phyloP scores from a whole-genome alignment of 2,113 vertebrate species.

The Lepisosteus osseus region DNA sequence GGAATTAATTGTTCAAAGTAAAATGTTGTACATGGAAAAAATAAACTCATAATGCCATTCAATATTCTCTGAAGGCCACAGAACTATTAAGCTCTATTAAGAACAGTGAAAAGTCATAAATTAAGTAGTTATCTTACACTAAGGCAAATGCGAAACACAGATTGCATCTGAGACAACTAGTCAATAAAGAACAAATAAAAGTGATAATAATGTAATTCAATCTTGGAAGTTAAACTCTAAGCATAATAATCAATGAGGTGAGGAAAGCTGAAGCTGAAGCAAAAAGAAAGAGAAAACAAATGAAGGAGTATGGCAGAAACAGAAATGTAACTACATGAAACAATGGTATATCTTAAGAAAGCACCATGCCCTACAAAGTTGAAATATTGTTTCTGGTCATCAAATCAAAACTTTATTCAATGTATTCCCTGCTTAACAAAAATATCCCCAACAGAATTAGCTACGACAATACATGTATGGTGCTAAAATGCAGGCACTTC shows the following conservation, averaged over 20 bases:
- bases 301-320: not conserved
- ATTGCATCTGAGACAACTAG: not conserved
- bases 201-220: not conserved
- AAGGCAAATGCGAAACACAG: not conserved
- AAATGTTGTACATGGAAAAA: not conserved
- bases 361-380: not conserved
- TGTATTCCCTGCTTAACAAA: too few relatives aligned
- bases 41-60: too few relatives aligned
- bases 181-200: slow-evolving; percentile 2
- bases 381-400: not conserved
- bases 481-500: too few relatives aligned
- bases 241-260: not conserved
- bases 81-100: not conserved
- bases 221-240: not conserved
- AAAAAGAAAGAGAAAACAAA: not conserved
- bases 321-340: not conserved
- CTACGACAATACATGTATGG: too few relatives aligned
- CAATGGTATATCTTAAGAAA: not conserved
- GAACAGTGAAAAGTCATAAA: not conserved
- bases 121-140: not conserved
- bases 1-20: too few relatives aligned
- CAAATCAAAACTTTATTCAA: too few relatives aligned
- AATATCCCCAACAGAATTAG: too few relatives aligned
- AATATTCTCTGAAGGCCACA: not conserved
- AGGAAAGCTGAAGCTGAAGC: not conserved